These are phyloP conservation scores for Emydocephalus ijimae DNA, from an alignment of 2,113 vertebrate species.

Conservation along the genomic window DNA sequence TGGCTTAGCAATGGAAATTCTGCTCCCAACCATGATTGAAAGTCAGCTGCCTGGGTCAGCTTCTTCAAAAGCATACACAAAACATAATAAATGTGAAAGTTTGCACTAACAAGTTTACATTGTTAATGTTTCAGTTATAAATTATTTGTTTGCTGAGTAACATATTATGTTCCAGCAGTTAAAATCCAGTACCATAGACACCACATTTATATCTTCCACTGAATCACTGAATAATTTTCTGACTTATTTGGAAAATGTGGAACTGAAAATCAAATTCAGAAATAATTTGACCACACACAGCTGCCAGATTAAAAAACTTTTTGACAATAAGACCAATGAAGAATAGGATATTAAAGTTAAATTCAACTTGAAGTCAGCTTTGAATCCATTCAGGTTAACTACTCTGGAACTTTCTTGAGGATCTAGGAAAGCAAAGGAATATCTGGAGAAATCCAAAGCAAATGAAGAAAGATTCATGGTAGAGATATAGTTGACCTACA, in stretches of 20 bases:
- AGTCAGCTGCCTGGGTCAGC: neutral
- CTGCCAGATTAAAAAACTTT: neutral
- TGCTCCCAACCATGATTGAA: neutral
- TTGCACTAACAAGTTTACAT: neutral
- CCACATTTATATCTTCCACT: neutral
- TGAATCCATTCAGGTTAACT: neutral
- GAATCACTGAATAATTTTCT: conserved; percentile 4
- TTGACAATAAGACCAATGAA: neutral
- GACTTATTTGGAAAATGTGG: neutral
- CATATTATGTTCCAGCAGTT: neutral
- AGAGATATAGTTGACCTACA: neutral
- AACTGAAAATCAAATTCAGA: neutral
- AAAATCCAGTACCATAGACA: neutral
- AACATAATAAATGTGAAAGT: neutral
- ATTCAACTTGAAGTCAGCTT: neutral
- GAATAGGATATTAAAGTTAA: neutral
- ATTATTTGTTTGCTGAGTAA: neutral
- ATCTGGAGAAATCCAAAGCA: neutral
- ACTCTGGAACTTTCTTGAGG: neutral
- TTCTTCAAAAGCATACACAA: neutral
- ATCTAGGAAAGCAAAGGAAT: neutral
- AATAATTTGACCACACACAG: neutral
- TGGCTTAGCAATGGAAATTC: neutral
- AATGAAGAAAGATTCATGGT: neutral
- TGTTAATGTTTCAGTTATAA: neutral